phyloP scores from a whole-genome alignment of 1,140 invertebrate genomes.

The Ladona fulva region DNA sequence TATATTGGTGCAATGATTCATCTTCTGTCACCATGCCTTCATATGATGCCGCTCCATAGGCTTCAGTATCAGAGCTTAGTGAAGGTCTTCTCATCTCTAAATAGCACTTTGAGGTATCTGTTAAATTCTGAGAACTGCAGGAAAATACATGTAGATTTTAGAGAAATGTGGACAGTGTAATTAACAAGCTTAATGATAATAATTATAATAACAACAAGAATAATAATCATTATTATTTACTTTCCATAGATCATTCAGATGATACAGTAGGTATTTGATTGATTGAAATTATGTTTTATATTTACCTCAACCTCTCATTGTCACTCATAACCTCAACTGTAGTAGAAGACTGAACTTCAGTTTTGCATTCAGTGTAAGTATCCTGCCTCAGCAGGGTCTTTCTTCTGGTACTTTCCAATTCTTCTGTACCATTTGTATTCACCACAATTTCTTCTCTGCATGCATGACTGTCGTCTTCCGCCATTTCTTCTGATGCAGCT shows the following conservation, averaged over 20 bases:
- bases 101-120: background rate
- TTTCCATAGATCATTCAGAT: too few species aligned
- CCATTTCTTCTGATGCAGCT: too few species aligned
- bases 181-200: background rate
- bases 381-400: background rate
- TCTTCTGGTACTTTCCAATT: background rate
- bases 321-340: background rate
- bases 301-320: background rate
- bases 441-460: too few species aligned
- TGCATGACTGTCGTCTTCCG: too few species aligned
- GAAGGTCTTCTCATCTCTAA: background rate
- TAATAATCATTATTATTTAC: too few species aligned
- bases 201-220: background rate
- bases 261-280: too few species aligned
- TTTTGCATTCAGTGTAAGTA: background rate
- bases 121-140: background rate
- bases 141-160: background rate
- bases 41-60: background rate
- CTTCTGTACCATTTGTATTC: too few species aligned
- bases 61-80: background rate
- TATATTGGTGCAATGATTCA: background rate
- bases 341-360: background rate
- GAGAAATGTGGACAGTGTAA: too few species aligned
- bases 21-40: background rate
- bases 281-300: background rate